Evolutionary conservation across 2,797 vertebrate genomes (phyloP).

Genomic region (Spinibarbus caldwelli): DNA sequence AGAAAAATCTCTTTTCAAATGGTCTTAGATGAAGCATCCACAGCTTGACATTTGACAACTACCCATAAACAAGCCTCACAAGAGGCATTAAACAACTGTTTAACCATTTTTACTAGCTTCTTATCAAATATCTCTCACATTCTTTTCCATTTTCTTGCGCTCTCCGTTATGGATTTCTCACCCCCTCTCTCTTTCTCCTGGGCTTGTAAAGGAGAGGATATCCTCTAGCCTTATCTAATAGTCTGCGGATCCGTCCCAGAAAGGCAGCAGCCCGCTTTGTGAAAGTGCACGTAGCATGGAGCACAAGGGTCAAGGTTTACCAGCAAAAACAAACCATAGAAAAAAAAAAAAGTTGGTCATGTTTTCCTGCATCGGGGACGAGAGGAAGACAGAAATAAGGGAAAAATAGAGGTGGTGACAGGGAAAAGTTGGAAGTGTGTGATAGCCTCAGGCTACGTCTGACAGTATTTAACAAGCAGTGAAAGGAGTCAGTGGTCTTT

Average conservation of each 20-base stretch:
- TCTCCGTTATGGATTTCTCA: conserved; percentile 2
- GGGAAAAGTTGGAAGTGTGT: conserved; percentile 3
- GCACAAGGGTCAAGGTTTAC: conserved; percentile 62
- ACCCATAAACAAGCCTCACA: neutral
- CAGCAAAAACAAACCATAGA: conserved; percentile 54
- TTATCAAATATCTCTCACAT: neutral
- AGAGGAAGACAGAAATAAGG: conserved; percentile 4
- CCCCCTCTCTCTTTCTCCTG: conserved; percentile 17
- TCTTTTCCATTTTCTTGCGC: neutral
- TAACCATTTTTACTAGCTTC: neutral
- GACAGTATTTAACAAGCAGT: neutral
- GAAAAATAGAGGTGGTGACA: conserved; percentile 9
- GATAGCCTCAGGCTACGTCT: neutral
- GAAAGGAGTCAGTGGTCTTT: neutral
- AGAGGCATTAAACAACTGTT: conserved; percentile 13
- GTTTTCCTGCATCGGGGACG: conserved; percentile 39
- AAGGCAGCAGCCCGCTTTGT: conserved; percentile 54
- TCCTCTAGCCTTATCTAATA: conserved; percentile 63
- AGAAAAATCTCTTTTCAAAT: neutral
- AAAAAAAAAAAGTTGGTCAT: conserved; percentile 25
- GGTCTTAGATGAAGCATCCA: neutral
- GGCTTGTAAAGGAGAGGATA: conserved; percentile 60
- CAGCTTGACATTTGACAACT: neutral
- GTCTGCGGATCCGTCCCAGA: conserved; percentile 55
- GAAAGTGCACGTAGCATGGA: conserved; percentile 60